These are phyloP conservation scores for Diadumene lineata DNA, from an alignment of 92 coral and sea anemone species.

Conservation along the genomic window DNA sequence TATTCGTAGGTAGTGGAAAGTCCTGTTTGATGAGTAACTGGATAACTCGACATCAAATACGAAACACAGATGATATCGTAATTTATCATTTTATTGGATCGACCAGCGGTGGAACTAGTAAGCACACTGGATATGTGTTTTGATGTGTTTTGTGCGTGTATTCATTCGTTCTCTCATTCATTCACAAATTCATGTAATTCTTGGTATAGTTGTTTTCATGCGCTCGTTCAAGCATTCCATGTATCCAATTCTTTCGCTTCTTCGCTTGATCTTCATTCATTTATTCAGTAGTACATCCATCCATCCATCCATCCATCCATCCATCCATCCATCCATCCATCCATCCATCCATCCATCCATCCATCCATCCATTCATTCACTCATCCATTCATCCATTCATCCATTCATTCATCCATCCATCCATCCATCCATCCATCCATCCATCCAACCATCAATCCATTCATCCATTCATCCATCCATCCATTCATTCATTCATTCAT, in stretches of 20 bases:
- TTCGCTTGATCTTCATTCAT: too few relatives aligned
- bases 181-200: too few relatives aligned
- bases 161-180: background rate
- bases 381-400: background rate
- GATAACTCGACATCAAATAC: constrained; percentile 63
- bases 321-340: too few relatives aligned
- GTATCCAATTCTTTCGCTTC: too few relatives aligned
- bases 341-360: background rate
- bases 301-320: too few relatives aligned
- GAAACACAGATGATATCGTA: constrained; percentile 66
- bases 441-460: background rate
- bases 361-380: background rate
- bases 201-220: too few relatives aligned
- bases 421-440: background rate
- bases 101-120: constrained; percentile 74
- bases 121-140: background rate
- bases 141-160: background rate
- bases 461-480: background rate
- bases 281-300: too few relatives aligned
- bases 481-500: background rate
- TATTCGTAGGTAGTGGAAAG: constrained; percentile 73
- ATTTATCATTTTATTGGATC: constrained; percentile 86
- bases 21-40: constrained; percentile 83
- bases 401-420: background rate
- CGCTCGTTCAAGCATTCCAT: too few relatives aligned